Percentiles rank a stretch among this genome's conserved stretches.
Conservation (phyloP, 1,140 invertebrate species). For the Brachionus sp. region DNA sequence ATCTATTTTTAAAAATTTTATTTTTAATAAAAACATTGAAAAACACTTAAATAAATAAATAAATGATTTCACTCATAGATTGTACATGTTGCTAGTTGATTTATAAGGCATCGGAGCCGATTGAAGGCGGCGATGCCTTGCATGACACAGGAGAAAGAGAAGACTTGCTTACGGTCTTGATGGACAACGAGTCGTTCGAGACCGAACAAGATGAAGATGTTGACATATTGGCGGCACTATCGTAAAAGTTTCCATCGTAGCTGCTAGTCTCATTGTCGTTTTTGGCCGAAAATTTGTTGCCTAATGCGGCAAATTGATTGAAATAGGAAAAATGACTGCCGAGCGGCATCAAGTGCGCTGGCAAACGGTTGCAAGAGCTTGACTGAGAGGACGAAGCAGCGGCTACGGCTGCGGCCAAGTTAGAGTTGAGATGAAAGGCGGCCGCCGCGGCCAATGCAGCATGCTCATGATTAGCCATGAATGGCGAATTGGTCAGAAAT, state of each 20-base stretch:
- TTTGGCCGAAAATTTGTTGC: not conserved
- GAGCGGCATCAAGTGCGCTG: not conserved
- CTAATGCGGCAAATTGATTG: not conserved
- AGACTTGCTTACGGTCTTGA: not conserved
- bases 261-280: not conserved
- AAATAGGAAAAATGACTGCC: slow-evolving; percentile 10
- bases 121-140: slow-evolving; percentile 1
- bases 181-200: not conserved
- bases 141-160: slow-evolving; percentile 1
- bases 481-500: not conserved
- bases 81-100: not conserved
- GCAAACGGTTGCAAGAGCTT: not conserved
- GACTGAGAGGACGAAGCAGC: not conserved
- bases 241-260: not conserved
- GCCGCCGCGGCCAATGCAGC: slow-evolving; percentile 22
- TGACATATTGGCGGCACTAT: not conserved
- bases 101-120: not conserved
- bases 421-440: slow-evolving; percentile 9
- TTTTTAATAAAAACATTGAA: not conserved
- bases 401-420: not conserved
- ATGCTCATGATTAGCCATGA: slow-evolving; percentile 3
- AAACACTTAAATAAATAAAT: not conserved
- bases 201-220: not conserved
- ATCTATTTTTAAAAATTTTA: not conserved
- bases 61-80: not conserved